These are phyloP conservation scores for Labeo catla DNA, from an alignment of 2,113 vertebrate genomes.

Conservation along the genomic window DNA sequence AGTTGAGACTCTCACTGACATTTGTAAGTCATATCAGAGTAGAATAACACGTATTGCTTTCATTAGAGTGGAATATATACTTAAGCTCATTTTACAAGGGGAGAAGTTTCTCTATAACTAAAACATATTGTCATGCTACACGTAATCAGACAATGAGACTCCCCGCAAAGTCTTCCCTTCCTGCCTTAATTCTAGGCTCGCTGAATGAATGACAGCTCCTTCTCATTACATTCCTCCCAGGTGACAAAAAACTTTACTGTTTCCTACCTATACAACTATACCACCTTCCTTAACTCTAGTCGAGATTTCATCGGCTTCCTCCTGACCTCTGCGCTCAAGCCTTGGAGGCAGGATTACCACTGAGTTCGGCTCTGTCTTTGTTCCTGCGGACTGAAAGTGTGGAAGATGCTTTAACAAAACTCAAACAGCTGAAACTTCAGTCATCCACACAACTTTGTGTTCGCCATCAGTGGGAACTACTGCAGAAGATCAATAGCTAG, in stretches of 20 bases:
- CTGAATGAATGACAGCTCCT: conserved; percentile 41
- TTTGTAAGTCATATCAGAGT: not conserved
- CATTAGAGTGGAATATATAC: not conserved
- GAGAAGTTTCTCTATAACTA: not conserved
- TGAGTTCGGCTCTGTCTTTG: conserved; percentile 72
- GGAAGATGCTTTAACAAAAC: conserved; percentile 74
- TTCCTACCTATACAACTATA: conserved; percentile 57
- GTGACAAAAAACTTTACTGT: conserved; percentile 69
- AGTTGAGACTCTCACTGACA: not conserved
- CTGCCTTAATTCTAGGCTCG: not conserved
- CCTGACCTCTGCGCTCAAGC: conserved; percentile 72
- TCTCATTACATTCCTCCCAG: conserved; percentile 76
- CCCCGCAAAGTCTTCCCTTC: not conserved
- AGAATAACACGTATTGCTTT: not conserved
- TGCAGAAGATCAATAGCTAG: conserved; percentile 45
- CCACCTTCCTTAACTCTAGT: conserved; percentile 68
- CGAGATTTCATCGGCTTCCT: conserved; percentile 75
- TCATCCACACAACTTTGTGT: conserved; percentile 66
- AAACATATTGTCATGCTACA: not conserved
- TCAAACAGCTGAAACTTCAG: conserved; percentile 75
- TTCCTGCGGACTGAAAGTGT: conserved; percentile 69
- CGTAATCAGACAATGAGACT: conserved; percentile 13
- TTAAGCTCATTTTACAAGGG: not conserved
- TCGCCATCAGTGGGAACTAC: conserved; percentile 39
- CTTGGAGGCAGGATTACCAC: conserved; percentile 78